Conservation (phyloP, 1,140 invertebrate species). For the Chionoecetes opilio region DNA sequence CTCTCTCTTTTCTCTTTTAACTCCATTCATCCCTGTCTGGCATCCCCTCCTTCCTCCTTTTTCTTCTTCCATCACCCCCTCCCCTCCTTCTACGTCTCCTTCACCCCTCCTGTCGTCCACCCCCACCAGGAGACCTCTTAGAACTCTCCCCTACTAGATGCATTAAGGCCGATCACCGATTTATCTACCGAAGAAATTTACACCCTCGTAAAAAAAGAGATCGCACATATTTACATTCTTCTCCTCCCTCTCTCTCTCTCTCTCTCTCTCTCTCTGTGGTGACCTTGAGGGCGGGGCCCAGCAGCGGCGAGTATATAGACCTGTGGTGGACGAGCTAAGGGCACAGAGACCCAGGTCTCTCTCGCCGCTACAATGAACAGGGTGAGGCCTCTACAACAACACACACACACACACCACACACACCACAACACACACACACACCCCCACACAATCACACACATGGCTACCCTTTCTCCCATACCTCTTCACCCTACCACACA, state of each 20-base stretch:
- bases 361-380: not conserved
- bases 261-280: not conserved
- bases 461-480: no score
- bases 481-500: no score
- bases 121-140: not conserved
- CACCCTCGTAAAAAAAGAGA: no score
- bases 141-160: no score
- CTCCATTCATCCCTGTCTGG: not conserved
- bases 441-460: no score
- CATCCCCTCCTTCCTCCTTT: not conserved
- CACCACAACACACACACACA: no score
- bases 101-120: not conserved
- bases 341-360: not conserved
- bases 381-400: not conserved
- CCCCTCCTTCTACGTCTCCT: not conserved
- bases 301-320: conserved; percentile 28
- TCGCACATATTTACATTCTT: not conserved
- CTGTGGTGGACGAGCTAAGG: not conserved
- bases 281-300: conserved; percentile 2
- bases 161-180: no score
- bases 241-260: not conserved
- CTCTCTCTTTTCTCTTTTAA: not conserved
- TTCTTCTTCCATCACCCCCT: not conserved
- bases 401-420: no score
- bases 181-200: no score